Conservation (phyloP, 2,888 invertebrate species). For the Mongoloraphidia duomilia region DNA sequence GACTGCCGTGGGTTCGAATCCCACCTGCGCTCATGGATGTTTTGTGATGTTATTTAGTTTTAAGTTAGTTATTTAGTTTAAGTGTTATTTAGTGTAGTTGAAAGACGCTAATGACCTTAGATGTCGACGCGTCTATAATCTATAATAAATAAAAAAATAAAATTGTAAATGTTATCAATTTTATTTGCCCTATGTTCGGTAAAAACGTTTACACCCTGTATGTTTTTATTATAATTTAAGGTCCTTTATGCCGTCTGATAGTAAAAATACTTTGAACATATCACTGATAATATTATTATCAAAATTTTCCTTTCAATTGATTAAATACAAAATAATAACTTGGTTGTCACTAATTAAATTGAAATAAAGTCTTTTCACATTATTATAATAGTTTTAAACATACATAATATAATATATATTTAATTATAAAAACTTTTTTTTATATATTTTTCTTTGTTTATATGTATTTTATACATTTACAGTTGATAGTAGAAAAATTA, state of each 20-base stretch:
- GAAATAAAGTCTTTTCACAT: constrained; percentile 5
- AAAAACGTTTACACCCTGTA: too few species aligned
- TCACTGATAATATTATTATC: constrained; percentile 23
- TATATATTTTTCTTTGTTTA: constrained; percentile 3
- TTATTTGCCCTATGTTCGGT: too few species aligned
- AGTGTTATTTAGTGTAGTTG: too few species aligned
- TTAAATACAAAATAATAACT: constrained; percentile 1
- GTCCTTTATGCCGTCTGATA: constrained; percentile 15
- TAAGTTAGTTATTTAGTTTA: too few species aligned
- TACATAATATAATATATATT: constrained; percentile 2
- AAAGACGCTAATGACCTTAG: too few species aligned
- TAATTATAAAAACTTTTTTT: constrained; percentile 4
- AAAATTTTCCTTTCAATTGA: constrained; percentile 3
- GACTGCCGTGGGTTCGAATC: too few species aligned
- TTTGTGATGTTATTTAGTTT: too few species aligned
- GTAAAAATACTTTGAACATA: constrained; percentile 29
- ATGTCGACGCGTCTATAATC: too few species aligned
- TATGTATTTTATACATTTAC: not conserved
- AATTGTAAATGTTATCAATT: too few species aligned
- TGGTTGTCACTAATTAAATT: constrained; percentile 2
- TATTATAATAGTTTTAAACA: constrained; percentile 1
- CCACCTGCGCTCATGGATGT: too few species aligned
- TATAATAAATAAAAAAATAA: too few species aligned
- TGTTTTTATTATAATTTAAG: too few species aligned
- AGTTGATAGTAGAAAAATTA: not conserved